These are phyloP conservation scores for Drosophila navojoa DNA, from an alignment of 1,140 invertebrate genomes.

Conservation along the genomic window DNA sequence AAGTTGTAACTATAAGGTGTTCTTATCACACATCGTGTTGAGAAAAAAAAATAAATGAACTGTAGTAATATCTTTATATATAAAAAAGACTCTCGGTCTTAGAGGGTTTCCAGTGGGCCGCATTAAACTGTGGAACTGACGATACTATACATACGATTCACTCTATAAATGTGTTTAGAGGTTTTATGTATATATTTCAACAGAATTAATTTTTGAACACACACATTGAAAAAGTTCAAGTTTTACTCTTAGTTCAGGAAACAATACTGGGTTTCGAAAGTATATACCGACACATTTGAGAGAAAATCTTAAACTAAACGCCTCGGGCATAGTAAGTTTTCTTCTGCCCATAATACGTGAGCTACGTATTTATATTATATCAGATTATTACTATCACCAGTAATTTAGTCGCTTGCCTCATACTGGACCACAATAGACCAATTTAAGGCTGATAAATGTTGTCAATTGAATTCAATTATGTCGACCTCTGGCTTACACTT, in stretches of 20 bases:
- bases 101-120: too few species aligned
- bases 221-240: too few species aligned
- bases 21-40: too few species aligned
- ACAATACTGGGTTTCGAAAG: not conserved
- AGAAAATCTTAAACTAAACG: conserved; percentile 7
- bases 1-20: too few species aligned
- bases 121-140: too few species aligned
- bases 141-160: too few species aligned
- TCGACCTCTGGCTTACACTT: not conserved
- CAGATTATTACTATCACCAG: not conserved
- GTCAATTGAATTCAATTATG: conserved; percentile 12
- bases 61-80: too few species aligned
- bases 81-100: too few species aligned
- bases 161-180: too few species aligned
- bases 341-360: not conserved
- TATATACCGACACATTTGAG: conserved; percentile 11
- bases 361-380: not conserved
- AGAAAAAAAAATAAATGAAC: too few species aligned
- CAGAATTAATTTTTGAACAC: too few species aligned
- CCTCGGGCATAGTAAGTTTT: not conserved
- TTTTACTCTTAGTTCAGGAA: not conserved
- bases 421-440: conserved; percentile 5
- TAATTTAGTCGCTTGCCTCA: not conserved
- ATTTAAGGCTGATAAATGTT: conserved; percentile 2
- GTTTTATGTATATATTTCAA: too few species aligned